A percentile compares a stretch with the other conserved stretches of the same genome.
phyloP scores from a whole-genome alignment of 2,797 vertebrate genomes.

The Spheniscus humboldti region DNA sequence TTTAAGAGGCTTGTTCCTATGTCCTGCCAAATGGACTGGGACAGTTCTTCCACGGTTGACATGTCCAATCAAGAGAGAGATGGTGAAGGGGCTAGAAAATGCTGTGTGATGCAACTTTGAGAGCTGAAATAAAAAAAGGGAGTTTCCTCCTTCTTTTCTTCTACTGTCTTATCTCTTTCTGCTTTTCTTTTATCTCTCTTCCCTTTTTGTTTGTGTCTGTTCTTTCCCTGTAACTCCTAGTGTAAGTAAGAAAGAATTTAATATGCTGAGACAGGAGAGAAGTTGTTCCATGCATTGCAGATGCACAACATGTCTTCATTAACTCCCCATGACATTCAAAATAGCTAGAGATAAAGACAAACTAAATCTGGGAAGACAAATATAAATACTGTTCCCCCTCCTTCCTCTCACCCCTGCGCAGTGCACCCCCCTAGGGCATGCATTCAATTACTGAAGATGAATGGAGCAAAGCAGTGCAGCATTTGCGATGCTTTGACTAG shows the following conservation, averaged over 20 bases:
- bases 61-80: background rate
- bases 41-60: background rate
- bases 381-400: background rate
- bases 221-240: constrained; percentile 12
- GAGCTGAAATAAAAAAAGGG: background rate
- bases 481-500: background rate
- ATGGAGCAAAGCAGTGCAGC: constrained; percentile 30
- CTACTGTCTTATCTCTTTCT: background rate
- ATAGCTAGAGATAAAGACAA: constrained; percentile 71
- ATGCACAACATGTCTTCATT: constrained; percentile 73
- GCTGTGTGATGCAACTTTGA: background rate
- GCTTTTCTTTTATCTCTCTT: constrained; percentile 2
- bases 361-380: constrained; percentile 66
- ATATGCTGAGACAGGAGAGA: constrained; percentile 62
- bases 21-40: background rate
- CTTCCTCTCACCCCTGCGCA: background rate
- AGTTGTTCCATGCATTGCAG: constrained; percentile 51
- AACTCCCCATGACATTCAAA: constrained; percentile 73
- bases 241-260: constrained; percentile 57
- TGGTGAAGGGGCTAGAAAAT: background rate
- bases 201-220: background rate
- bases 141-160: background rate
- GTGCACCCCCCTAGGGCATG: constrained; percentile 54
- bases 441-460: constrained; percentile 60
- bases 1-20: background rate